A percentile compares a stretch with the other conserved stretches of the same genome.
phyloP scores from a whole-genome alignment of 2,888 invertebrate species.

The Norana najaformis region DNA sequence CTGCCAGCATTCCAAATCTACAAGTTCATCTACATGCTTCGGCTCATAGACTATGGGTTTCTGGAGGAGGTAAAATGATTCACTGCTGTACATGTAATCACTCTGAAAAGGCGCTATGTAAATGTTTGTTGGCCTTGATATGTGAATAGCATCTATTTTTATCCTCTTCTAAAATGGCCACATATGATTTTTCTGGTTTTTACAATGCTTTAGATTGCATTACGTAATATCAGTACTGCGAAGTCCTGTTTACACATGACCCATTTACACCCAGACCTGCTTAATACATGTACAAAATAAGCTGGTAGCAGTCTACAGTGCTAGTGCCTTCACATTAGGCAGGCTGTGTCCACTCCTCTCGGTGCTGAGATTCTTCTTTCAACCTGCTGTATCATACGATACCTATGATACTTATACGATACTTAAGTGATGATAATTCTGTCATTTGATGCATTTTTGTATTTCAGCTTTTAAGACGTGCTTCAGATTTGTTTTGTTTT shows the following conservation, averaged over 20 bases:
- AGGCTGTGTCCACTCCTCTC: too few species aligned
- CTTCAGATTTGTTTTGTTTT: not conserved
- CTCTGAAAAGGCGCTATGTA: not conserved
- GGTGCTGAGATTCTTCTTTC: too few species aligned
- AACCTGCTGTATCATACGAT: not conserved
- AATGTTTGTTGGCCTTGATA: not conserved
- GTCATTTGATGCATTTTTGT: not conserved
- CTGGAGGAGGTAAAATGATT: conserved; percentile 69
- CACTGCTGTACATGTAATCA: conserved; percentile 14
- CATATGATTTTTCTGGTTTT: not conserved
- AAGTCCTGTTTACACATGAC: too few species aligned
- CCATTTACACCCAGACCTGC: too few species aligned
- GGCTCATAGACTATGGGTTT: conserved; percentile 78
- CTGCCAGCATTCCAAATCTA: conserved; percentile 80
- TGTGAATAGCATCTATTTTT: not conserved
- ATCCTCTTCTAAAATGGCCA: not conserved
- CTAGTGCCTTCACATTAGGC: too few species aligned
- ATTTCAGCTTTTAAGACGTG: not conserved
- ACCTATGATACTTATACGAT: too few species aligned
- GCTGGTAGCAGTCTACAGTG: not conserved
- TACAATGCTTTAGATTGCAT: not conserved
- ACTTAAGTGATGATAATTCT: not conserved
- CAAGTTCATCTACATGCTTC: conserved; percentile 79
- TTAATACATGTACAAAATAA: too few species aligned
- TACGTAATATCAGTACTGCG: too few species aligned